Evolutionary conservation across 2,888 invertebrate species (phyloP).

Genomic region (Diplazon laetatorius): DNA sequence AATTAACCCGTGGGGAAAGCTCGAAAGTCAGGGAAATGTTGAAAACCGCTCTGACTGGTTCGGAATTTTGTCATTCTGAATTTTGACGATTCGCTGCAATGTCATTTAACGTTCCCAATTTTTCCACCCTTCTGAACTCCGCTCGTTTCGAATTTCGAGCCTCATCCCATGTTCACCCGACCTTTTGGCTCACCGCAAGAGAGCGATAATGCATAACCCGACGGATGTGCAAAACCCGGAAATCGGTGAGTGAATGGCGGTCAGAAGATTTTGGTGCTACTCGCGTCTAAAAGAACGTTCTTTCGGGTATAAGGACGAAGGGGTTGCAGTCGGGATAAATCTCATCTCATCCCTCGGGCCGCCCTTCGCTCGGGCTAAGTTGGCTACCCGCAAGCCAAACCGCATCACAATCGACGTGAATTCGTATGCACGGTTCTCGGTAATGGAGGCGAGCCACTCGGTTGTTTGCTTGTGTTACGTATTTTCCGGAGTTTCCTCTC

Average conservation of each 20-base stretch:
- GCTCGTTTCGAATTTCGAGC: too few relatives aligned
- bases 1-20: too few relatives aligned
- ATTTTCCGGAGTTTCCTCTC: slow-evolving; percentile 37
- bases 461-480: slow-evolving; percentile 58
- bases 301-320: slow-evolving; percentile 11
- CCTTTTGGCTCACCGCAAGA: slow-evolving; percentile 59
- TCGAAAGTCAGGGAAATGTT: too few relatives aligned
- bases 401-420: slow-evolving; percentile 48
- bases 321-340: slow-evolving; percentile 37
- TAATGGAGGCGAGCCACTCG: slow-evolving; percentile 63
- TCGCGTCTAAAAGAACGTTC: slow-evolving; percentile 36
- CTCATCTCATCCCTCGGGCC: slow-evolving; percentile 13
- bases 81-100: too few relatives aligned
- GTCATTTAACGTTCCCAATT: too few relatives aligned
- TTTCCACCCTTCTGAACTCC: too few relatives aligned
- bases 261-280: slow-evolving; percentile 14
- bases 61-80: too few relatives aligned
- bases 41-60: too few relatives aligned
- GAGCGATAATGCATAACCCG: slow-evolving; percentile 65
- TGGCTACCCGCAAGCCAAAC: slow-evolving; percentile 45
- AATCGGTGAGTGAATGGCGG: slow-evolving; percentile 29
- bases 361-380: slow-evolving; percentile 24
- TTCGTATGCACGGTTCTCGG: slow-evolving; percentile 55
- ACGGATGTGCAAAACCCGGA: slow-evolving; percentile 59
- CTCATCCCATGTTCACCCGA: too few relatives aligned